These are phyloP conservation scores for Lineus longissimus DNA, from an alignment of 1,140 invertebrate genomes.

Conservation along the genomic window DNA sequence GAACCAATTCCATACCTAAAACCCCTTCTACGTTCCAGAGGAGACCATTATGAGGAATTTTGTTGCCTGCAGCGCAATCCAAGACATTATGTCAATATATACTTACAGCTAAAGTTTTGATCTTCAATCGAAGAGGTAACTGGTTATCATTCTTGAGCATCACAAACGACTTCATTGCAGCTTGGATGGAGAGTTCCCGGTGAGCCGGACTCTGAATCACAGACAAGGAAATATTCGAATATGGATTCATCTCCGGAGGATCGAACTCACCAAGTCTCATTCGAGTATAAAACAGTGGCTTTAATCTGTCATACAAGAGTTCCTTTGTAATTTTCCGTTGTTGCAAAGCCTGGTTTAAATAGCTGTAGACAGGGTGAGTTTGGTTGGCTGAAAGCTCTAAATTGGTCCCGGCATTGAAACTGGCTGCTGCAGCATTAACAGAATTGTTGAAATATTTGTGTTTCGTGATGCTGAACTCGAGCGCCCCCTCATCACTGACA, in stretches of 20 bases:
- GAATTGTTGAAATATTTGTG: constrained; percentile 39
- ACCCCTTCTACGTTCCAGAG: no score
- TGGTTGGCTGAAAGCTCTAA: constrained; percentile 32
- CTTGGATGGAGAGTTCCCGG: constrained; percentile 26
- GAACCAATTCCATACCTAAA: no score
- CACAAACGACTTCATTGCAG: constrained; percentile 40
- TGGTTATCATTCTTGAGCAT: constrained; percentile 41
- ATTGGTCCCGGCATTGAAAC: constrained; percentile 45
- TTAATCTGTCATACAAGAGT: constrained; percentile 22
- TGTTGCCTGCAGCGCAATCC: no score
- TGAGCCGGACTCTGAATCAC: constrained; percentile 37
- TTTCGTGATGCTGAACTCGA: constrained; percentile 36
- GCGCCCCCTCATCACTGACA: constrained; percentile 44
- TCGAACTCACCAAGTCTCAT: constrained; percentile 49
- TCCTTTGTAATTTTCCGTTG: constrained; percentile 15
- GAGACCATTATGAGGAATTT: no score
- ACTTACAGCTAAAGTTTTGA: constrained; percentile 18
- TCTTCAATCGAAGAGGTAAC: constrained; percentile 18
- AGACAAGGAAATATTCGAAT: constrained; percentile 23
- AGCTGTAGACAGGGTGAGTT: constrained; percentile 4
- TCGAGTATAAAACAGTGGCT: constrained; percentile 49
- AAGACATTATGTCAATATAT: background rate
- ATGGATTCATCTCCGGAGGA: constrained; percentile 43
- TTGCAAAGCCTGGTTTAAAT: constrained; percentile 16
- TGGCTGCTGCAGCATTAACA: constrained; percentile 35